phyloP scores from a whole-genome alignment of 1,140 invertebrate species.

The Papilio glaucus region DNA sequence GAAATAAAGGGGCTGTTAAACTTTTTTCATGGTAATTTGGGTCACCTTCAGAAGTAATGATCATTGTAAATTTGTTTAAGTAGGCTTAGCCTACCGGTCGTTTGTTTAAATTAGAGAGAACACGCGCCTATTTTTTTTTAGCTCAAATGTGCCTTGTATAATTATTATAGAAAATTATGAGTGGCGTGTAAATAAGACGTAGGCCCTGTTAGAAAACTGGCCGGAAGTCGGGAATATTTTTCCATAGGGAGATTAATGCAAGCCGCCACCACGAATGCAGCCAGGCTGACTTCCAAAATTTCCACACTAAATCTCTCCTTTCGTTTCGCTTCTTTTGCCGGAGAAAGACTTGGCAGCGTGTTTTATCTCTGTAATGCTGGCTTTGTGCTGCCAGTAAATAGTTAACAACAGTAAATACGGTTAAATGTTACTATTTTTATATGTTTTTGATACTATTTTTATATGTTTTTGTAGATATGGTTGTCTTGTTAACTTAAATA shows the following conservation, averaged over 20 bases:
- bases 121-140: constrained; percentile 54
- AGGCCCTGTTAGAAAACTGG: constrained; percentile 52
- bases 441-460: too few species aligned
- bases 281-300: constrained; percentile 82
- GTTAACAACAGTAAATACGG: constrained; percentile 50
- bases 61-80: constrained; percentile 81
- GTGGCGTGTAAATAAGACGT: constrained; percentile 42
- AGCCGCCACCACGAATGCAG: constrained; percentile 66
- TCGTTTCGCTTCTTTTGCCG: constrained; percentile 78
- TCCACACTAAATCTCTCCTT: constrained; percentile 75
- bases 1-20: constrained; percentile 83
- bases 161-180: constrained; percentile 41
- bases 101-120: constrained; percentile 65
- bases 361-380: constrained; percentile 79
- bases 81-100: constrained; percentile 65
- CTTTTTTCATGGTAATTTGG: constrained; percentile 82
- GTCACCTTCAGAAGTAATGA: constrained; percentile 78
- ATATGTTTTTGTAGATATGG: too few species aligned
- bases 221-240: constrained; percentile 68
- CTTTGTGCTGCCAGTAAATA: constrained; percentile 70
- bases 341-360: constrained; percentile 77
- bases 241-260: constrained; percentile 74
- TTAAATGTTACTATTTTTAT: too few species aligned
- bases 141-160: constrained; percentile 27
- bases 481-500: too few species aligned